Conservation (phyloP, 2,888 invertebrate species). For the Protula sp. region DNA sequence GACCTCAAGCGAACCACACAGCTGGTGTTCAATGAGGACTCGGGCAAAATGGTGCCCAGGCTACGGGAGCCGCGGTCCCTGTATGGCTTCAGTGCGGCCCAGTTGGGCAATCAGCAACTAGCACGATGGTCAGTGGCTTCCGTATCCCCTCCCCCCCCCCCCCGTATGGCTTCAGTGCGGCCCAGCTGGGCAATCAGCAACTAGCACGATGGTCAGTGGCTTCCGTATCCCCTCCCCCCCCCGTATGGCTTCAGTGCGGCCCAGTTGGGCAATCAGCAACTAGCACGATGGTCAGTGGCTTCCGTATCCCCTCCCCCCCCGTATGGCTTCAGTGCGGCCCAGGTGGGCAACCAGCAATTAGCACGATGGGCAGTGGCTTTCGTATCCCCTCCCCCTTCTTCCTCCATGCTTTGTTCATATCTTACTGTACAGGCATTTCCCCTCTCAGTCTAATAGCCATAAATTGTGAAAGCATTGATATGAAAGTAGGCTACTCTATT, state of each 20-base stretch:
- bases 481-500: too few relatives aligned
- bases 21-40: constrained; percentile 46
- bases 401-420: neutral
- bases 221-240: too few relatives aligned
- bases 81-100: constrained; percentile 40
- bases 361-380: constrained; percentile 50
- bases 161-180: constrained; percentile 41
- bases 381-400: too few relatives aligned
- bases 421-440: too few relatives aligned
- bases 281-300: constrained; percentile 49
- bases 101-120: constrained; percentile 47
- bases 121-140: constrained; percentile 47
- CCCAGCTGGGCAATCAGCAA: constrained; percentile 46
- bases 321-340: constrained; percentile 40
- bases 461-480: too few relatives aligned
- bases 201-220: constrained; percentile 49
- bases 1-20: constrained; percentile 47
- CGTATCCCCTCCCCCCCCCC: too few relatives aligned
- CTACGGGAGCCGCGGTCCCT: constrained; percentile 48
- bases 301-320: constrained; percentile 49
- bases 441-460: too few relatives aligned
- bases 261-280: constrained; percentile 47
- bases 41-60: constrained; percentile 49
- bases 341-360: constrained; percentile 47
- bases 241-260: constrained; percentile 42